phyloP scores from a whole-genome alignment of 2,888 invertebrate species.

The Leucophenga maculata region DNA sequence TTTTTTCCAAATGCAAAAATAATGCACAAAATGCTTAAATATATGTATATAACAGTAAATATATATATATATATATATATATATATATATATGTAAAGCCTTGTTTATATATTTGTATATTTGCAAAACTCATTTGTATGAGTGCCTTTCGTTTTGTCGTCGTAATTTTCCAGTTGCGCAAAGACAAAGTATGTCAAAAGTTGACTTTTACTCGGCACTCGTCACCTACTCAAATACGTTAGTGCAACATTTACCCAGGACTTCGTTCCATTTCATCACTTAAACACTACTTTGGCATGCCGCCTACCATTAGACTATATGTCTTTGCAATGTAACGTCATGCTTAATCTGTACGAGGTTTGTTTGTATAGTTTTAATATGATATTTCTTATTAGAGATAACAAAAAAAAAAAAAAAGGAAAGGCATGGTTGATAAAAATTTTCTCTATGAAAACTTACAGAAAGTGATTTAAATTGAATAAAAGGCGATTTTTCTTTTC shows the following conservation, averaged over 20 bases:
- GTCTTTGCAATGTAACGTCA: too few relatives aligned
- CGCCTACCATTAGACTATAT: neutral
- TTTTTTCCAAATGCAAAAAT: conserved; percentile 1
- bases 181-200: conserved; percentile 54
- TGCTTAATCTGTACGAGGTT: too few relatives aligned
- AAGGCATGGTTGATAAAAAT: too few relatives aligned
- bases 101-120: neutral
- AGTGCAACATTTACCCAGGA: neutral
- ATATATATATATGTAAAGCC: too few relatives aligned
- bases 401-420: too few relatives aligned
- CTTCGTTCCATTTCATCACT: neutral
- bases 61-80: too few relatives aligned
- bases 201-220: conserved; percentile 38
- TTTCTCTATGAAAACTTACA: too few relatives aligned
- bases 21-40: neutral
- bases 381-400: too few relatives aligned
- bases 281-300: neutral
- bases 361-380: neutral
- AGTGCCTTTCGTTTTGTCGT: conserved; percentile 13
- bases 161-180: conserved; percentile 27
- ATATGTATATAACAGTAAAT: neutral
- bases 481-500: too few relatives aligned
- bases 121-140: conserved; percentile 19
- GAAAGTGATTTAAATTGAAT: too few relatives aligned
- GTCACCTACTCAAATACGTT: neutral